These are phyloP conservation scores for Mythimna albipuncta DNA, from an alignment of 2,888 invertebrate genomes.

Conservation along the genomic window DNA sequence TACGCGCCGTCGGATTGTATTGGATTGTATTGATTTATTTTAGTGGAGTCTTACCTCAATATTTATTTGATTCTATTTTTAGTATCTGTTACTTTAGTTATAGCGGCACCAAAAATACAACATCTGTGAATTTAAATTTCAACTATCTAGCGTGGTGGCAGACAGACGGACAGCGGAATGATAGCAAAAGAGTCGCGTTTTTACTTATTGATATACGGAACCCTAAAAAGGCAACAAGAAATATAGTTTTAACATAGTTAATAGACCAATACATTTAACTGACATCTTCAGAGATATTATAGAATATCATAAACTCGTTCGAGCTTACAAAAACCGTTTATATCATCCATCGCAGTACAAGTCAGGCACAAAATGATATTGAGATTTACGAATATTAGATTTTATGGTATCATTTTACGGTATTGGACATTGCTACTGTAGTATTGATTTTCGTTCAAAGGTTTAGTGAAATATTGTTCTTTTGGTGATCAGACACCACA, in stretches of 20 bases:
- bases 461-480: background rate
- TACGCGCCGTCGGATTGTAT: too few species aligned
- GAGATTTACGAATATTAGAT: conserved; percentile 1
- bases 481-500: background rate
- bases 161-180: too few species aligned
- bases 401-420: background rate
- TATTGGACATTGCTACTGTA: background rate
- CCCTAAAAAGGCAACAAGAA: too few species aligned
- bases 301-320: background rate
- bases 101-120: too few species aligned
- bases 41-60: too few species aligned
- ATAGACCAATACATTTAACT: background rate
- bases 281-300: background rate
- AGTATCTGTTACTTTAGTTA: too few species aligned
- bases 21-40: too few species aligned
- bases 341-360: conserved; percentile 9
- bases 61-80: too few species aligned
- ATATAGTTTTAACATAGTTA: background rate
- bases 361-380: conserved; percentile 13
- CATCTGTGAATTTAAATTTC: too few species aligned
- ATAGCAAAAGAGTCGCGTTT: too few species aligned
- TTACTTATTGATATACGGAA: too few species aligned
- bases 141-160: too few species aligned
- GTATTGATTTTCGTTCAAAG: conserved; percentile 5
- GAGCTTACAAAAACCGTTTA: conserved; percentile 1